Base-by-base conservation (phyloP, 2,113 vertebrate species). In the Psettodes erumei region DNA sequence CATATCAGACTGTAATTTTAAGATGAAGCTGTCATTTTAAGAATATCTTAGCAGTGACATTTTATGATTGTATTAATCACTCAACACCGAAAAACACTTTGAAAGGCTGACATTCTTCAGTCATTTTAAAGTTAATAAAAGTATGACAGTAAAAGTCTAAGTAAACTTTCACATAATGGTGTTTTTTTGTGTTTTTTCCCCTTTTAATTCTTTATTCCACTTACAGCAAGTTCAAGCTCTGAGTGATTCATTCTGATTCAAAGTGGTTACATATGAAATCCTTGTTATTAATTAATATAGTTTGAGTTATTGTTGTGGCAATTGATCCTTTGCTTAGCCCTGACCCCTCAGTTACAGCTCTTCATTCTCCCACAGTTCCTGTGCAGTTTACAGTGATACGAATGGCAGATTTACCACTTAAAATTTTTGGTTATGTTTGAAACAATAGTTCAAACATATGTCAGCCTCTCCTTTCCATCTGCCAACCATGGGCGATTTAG, bases 61-160 rank as follows among this genome's bases (percentile, higher is more conserved):
- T 88, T 84, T 62, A 70, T 85, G 77, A 73, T 66, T 76, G 79
- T 66, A 83, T 69, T 85, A 85, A 83, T 67, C 74, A 81, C 59
- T 84, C 81, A 69, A 63, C 43, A 19, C 53, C 32, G 78, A 89
- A 77, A 77, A 79, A 71, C 78, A 76, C 32, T 15, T 42, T 66
- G 65, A 75, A 61, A 55, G 2, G 54, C 59, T 81, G 88, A 84
- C 79, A 81, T 82, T 83, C 66, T 78, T 83, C 47, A 84, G 35
- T 84, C 70, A 75, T 72, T 81, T 76, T 75, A 64, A 80, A 83
- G 65, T 82, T 56, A 21, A 23, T 4, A 23, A 61, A 51, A 72
- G 35, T 40, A 40, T 77, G 51, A 77, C 71, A 37, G 54, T 15
- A 5, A 16, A 51, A 30, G 51, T n/a, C 2, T 8, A 8, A 67